Conservation (phyloP, 2,797 vertebrate genomes). For the Clarias fuscus region DNA sequence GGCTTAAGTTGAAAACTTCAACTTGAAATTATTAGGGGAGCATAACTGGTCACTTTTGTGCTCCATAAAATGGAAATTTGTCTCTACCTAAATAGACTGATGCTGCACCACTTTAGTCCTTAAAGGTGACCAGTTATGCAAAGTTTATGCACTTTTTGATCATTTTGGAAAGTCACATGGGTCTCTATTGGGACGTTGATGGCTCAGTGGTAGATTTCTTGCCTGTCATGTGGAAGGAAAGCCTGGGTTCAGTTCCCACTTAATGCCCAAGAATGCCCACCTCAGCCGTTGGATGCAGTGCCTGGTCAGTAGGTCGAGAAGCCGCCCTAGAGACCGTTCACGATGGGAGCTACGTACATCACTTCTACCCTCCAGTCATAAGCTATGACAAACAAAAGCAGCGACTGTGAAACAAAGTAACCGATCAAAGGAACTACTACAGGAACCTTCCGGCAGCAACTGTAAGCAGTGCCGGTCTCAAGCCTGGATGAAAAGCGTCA, state of each 20-base stretch:
- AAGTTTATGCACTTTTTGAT: no score
- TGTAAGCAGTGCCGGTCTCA: no score
- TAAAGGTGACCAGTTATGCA: background rate
- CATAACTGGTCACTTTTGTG: no score
- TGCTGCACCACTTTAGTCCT: background rate
- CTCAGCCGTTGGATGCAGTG: rapidly evolving
- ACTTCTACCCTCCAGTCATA: slow-evolving; percentile 77
- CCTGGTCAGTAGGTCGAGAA: slow-evolving; percentile 85
- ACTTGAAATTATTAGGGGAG: no score
- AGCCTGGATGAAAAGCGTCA: no score
- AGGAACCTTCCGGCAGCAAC: slow-evolving; percentile 78
- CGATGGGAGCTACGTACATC: slow-evolving; percentile 79
- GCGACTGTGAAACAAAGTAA: slow-evolving; percentile 77
- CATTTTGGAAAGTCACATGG: no score
- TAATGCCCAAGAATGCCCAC: no score
- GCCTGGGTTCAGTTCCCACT: no score
- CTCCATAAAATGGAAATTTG: background rate
- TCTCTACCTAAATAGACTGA: background rate
- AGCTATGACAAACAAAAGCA: slow-evolving; percentile 79
- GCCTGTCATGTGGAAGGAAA: no score
- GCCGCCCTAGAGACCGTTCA: slow-evolving; percentile 83
- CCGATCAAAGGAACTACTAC: slow-evolving; percentile 81
- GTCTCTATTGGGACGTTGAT: no score
- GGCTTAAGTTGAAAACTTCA: no score
- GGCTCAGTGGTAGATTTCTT: no score